Conservation (phyloP, 2,888 invertebrate species). For the Boloria selene region DNA sequence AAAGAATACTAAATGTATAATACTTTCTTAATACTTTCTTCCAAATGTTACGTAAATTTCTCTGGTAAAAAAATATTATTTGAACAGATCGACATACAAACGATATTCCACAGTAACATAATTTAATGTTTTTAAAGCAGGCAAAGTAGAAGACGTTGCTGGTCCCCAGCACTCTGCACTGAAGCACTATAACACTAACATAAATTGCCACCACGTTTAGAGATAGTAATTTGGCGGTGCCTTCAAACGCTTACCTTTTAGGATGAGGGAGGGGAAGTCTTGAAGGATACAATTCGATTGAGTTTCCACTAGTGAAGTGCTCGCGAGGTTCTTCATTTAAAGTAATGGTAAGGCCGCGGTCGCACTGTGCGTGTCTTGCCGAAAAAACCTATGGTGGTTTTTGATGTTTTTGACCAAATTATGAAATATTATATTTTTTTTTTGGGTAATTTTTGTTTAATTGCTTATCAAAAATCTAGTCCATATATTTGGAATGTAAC, state of each 20-base stretch:
- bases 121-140: not conserved
- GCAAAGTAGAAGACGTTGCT: not conserved
- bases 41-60: too few species aligned
- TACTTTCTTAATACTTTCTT: too few species aligned
- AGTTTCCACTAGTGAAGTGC: constrained; percentile 41
- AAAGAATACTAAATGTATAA: too few species aligned
- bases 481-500: too few species aligned
- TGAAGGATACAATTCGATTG: constrained; percentile 43
- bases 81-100: too few species aligned
- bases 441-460: too few species aligned
- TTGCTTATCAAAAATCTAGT: too few species aligned
- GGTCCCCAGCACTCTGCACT: constrained; percentile 13
- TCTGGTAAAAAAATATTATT: too few species aligned
- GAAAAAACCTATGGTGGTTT: not conserved
- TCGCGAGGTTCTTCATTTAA: constrained; percentile 38
- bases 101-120: too few species aligned
- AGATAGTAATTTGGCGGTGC: constrained; percentile 36
- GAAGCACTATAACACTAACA: constrained; percentile 32
- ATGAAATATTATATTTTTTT: too few species aligned
- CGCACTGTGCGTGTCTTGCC: constrained; percentile 24
- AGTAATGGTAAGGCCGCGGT: constrained; percentile 39
- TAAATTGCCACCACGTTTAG: constrained; percentile 36
- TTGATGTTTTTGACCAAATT: too few species aligned
- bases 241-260: constrained; percentile 35
- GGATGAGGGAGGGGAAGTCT: constrained; percentile 38